Percentiles rank a stretch among this genome's conserved stretches.
These are phyloP conservation scores for Penaeus vannamei DNA, from an alignment of 1,140 invertebrate species.

Conservation along the genomic window DNA sequence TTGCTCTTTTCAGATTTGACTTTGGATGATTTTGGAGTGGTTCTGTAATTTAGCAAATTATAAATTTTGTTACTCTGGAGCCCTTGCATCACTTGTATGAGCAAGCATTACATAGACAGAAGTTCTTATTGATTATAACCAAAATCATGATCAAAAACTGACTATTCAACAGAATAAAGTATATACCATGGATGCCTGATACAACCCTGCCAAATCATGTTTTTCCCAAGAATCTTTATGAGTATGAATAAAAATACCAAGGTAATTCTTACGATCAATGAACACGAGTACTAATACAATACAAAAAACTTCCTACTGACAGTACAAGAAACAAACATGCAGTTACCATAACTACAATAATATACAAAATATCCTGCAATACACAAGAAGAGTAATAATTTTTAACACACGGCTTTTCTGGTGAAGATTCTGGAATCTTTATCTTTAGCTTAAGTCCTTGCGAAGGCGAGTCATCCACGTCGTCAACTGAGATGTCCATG, in stretches of 20 bases:
- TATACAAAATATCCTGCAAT: not conserved
- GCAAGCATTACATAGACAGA: too few species aligned
- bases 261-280: too few species aligned
- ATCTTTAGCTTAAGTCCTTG: constrained; percentile 47
- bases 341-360: not conserved
- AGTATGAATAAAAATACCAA: too few species aligned
- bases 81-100: not conserved
- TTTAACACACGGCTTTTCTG: constrained; percentile 23
- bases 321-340: too few species aligned
- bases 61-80: not conserved
- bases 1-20: constrained; percentile 51
- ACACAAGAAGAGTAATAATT: not conserved
- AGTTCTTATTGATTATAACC: not conserved
- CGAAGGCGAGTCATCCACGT: constrained; percentile 42
- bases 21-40: constrained; percentile 43
- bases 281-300: too few species aligned
- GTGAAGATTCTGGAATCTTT: constrained; percentile 47
- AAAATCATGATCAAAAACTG: too few species aligned
- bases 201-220: too few species aligned
- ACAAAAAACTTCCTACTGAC: too few species aligned
- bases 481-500: constrained; percentile 54
- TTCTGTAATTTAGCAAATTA: not conserved
- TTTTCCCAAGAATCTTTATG: too few species aligned
- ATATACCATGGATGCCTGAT: too few species aligned
- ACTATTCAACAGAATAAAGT: too few species aligned